Evolutionary conservation across 2,797 vertebrate genomes (phyloP).

Genomic region (Sebastes itinus): DNA sequence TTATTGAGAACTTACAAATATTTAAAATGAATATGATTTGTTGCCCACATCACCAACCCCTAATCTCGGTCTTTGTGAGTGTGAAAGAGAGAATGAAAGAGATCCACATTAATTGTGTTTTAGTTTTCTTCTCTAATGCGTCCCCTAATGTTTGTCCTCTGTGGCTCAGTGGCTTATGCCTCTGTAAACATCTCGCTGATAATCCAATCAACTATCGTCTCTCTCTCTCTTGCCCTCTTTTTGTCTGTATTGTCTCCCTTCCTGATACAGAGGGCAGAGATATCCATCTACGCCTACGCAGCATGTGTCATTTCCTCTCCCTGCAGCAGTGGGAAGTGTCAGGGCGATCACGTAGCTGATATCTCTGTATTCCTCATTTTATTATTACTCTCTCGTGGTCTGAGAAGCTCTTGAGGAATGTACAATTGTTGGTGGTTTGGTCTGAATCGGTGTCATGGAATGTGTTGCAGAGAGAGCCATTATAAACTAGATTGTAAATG

Average conservation of each 20-base stretch:
- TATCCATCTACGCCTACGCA: constrained; percentile 48
- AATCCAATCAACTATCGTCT: constrained; percentile 38
- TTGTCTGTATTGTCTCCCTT: constrained; percentile 33
- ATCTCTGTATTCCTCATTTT: constrained; percentile 19
- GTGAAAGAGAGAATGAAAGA: background rate
- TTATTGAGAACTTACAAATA: background rate
- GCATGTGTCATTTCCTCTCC: constrained; percentile 58
- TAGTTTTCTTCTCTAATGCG: constrained; percentile 13
- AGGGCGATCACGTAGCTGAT: constrained; percentile 34
- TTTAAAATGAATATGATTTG: background rate
- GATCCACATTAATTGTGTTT: constrained; percentile 23
- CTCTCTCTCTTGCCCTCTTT: constrained; percentile 19
- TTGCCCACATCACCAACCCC: background rate
- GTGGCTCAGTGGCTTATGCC: constrained; percentile 30
- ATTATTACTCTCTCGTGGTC: constrained; percentile 28
- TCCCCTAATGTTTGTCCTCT: constrained; percentile 37
- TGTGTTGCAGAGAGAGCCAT: background rate
- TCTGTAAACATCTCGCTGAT: constrained; percentile 46
- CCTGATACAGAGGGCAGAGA: constrained; percentile 44
- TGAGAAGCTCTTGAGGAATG: constrained; percentile 24
- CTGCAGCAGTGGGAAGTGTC: constrained; percentile 31
- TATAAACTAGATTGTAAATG: background rate
- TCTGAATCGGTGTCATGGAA: constrained; percentile 8
- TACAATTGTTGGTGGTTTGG: background rate
- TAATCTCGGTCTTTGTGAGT: background rate